Evolutionary conservation across 2,113 vertebrate species (phyloP), one percentile per base, ranked within the genome.

Genomic region (Myanophis thanlyinensis): DNA sequence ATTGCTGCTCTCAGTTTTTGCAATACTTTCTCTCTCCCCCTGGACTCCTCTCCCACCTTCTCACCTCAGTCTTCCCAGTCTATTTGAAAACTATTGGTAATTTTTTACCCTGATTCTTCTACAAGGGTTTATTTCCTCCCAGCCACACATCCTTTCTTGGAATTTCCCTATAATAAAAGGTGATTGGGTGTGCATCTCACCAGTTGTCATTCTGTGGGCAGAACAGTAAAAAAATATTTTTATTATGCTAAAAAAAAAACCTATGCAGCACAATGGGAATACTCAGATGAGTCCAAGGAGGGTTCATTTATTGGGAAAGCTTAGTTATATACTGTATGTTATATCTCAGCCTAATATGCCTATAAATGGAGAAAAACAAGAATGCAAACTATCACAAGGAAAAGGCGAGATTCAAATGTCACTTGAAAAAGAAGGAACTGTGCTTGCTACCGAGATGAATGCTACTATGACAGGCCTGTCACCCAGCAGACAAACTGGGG

Each of bases 191-290:
- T 3, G 87, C 27, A 92, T 0, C 3, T 10, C 90, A 92, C 56
- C 40, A 20, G 27, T 90, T 8, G 44, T 25, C 56, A 15, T 0
- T 0, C 51, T 46, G 15, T 47, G 88, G 27, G 80, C 44, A 88
- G 51, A 46, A 20, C n/a, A 44, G 27, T 52, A 73, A 53, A 23
- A 52, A 15, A 4, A 18, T 7, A 18, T 7, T 44, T 54, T 20
- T 47, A 23, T 56, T 23, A 67, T 48, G 40, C 22, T 18, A 8
- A 54, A 15, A 84, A n/a, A 12, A 54, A 15, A 84, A n/a, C 7
- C 30, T 49, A 23, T 23, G 12, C 22, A 51, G 5, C 35, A n/a
- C 5, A 49, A 30, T 15, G 22, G 53, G 2, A 23, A 47, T 49
- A 12, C 30, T 87, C 27, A 44, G 80, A 2, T 85, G 40, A 54